Evolutionary conservation across 2,797 vertebrate genomes (phyloP).

Genomic region (Balearica regulorum): DNA sequence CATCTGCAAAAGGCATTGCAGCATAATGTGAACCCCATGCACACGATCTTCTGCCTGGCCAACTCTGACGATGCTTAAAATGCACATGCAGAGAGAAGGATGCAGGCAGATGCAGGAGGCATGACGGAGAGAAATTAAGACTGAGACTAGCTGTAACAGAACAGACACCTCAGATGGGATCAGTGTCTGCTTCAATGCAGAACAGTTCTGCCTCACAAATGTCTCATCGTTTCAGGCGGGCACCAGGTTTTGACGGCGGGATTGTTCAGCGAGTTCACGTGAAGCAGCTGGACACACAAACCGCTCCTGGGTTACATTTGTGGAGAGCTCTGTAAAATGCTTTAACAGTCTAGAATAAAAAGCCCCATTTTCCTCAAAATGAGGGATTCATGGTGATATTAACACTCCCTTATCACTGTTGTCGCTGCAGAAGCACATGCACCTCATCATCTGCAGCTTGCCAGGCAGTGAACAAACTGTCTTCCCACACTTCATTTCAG

Average conservation of each 20-base stretch:
- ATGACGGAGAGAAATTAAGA: not conserved
- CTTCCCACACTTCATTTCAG: not conserved
- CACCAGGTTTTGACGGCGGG: not conserved
- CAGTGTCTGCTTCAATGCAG: not conserved
- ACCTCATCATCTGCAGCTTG: slow-evolving; percentile 19
- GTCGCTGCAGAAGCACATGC: slow-evolving; percentile 3
- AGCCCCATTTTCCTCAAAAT: not conserved
- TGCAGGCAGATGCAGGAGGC: not conserved
- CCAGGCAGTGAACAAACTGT: not conserved
- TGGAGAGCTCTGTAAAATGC: not conserved
- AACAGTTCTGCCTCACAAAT: not conserved
- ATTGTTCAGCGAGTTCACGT: not conserved
- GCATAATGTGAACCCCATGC: not conserved
- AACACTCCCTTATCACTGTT: slow-evolving; percentile 19
- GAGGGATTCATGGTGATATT: not conserved
- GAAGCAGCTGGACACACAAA: not conserved
- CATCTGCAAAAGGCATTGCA: not conserved
- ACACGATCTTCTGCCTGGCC: fast-evolving
- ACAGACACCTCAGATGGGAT: not conserved
- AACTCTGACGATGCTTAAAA: not conserved
- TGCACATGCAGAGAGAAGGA: not conserved
- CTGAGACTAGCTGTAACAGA: not conserved
- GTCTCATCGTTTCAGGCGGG: not conserved
- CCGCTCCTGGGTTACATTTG: not conserved
- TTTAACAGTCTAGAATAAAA: not conserved